These are phyloP conservation scores for Ganaspis brasiliensis DNA, from an alignment of 2,888 invertebrate genomes.

Conservation along the genomic window DNA sequence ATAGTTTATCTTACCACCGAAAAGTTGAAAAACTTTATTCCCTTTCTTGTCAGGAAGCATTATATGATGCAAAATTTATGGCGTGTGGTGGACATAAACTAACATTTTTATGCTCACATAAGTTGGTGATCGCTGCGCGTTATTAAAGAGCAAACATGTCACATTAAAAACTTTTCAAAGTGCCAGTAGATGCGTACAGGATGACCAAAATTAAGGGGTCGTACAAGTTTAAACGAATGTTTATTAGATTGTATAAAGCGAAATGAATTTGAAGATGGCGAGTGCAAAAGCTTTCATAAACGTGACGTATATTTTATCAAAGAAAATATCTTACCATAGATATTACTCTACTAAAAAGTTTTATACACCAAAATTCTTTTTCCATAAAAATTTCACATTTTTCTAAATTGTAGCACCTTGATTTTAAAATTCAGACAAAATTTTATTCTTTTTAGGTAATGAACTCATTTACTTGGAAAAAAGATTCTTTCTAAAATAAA, in stretches of 20 bases:
- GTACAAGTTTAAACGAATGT: not conserved
- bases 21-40: conserved; percentile 30
- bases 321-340: no score
- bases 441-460: no score
- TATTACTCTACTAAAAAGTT: no score
- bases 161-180: conserved; percentile 37
- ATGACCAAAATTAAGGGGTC: not conserved
- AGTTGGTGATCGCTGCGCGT: conserved; percentile 1
- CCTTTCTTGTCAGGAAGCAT: not conserved
- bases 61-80: conserved; percentile 31
- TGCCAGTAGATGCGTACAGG: conserved; percentile 7
- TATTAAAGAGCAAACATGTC: conserved; percentile 15
- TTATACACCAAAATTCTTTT: no score
- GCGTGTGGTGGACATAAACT: conserved; percentile 35
- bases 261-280: conserved; percentile 1
- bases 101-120: conserved; percentile 32
- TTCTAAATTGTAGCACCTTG: no score
- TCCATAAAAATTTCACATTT: no score
- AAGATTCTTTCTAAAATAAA: no score
- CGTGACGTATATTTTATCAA: no score
- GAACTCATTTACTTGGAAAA: no score
- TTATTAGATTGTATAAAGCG: conserved; percentile 17
- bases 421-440: no score
- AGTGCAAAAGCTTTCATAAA: not conserved
- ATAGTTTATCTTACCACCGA: conserved; percentile 1